Percentiles rank a stretch among this genome's conserved stretches.
Evolutionary conservation across 2,797 vertebrate genomes (phyloP).

Genomic region (Sebastes nivosus): DNA sequence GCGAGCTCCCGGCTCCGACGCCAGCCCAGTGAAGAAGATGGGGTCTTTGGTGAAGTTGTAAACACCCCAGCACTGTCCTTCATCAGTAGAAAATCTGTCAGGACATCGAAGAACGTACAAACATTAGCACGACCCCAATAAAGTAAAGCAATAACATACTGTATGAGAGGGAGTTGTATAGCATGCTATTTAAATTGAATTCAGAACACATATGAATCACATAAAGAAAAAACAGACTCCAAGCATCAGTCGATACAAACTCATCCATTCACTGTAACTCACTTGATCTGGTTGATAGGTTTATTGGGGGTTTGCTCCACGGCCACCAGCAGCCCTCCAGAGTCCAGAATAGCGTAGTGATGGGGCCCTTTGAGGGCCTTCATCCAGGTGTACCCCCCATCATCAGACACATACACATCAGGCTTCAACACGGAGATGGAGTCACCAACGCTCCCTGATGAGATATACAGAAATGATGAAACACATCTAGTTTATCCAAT

Average conservation of each 20-base stretch:
- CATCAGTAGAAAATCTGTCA: slow-evolving; percentile 93
- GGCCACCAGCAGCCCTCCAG: slow-evolving; percentile 93
- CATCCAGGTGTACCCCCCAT: slow-evolving; percentile 94
- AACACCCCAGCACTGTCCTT: slow-evolving; percentile 93
- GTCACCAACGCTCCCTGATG: slow-evolving; percentile 91
- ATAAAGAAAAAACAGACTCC: background rate
- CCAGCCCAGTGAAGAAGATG: slow-evolving; percentile 91
- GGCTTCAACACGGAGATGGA: slow-evolving; percentile 88
- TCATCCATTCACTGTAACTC: slow-evolving; percentile 42
- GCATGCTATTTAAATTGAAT: background rate
- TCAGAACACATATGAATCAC: background rate
- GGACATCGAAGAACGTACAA: background rate
- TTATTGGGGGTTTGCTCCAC: slow-evolving; percentile 84
- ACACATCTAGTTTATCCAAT: background rate
- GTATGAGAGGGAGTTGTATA: background rate
- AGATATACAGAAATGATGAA: slow-evolving; percentile 5
- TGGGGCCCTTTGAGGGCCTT: slow-evolving; percentile 90
- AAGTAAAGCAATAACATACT: background rate
- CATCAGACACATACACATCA: slow-evolving; percentile 94
- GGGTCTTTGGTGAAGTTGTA: slow-evolving; percentile 87
- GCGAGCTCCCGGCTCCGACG: slow-evolving; percentile 92
- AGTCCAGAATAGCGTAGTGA: slow-evolving; percentile 95
- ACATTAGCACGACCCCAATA: background rate
- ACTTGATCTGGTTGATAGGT: slow-evolving; percentile 88
- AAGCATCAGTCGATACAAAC: background rate